Evolutionary conservation across 2,797 vertebrate species (phyloP).

Genomic region (Macropodus opercularis): DNA sequence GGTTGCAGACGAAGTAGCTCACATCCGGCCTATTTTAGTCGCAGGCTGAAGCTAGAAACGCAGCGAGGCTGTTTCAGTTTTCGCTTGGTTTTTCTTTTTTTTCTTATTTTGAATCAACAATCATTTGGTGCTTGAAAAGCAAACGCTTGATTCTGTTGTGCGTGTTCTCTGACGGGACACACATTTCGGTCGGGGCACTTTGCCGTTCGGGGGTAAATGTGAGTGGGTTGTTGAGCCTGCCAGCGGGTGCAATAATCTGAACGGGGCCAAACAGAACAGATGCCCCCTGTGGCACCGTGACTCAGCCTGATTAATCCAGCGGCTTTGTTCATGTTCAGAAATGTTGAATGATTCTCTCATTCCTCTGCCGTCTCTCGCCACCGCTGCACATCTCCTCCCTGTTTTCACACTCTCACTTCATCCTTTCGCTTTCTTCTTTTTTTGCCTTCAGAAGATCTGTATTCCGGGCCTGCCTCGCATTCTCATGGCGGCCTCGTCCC

Average conservation of each 20-base stretch:
- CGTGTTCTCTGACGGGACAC: slow-evolving; percentile 6
- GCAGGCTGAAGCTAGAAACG: not conserved
- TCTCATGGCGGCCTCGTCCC: slow-evolving; percentile 24
- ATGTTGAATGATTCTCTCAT: slow-evolving; percentile 14
- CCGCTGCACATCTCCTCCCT: slow-evolving; percentile 5
- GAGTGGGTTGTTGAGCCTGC: slow-evolving; percentile 38
- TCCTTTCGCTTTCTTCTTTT: slow-evolving; percentile 8
- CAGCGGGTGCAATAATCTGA: slow-evolving; percentile 39
- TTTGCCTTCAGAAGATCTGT: slow-evolving; percentile 22
- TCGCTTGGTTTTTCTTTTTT: not conserved
- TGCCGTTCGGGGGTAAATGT: slow-evolving; percentile 33
- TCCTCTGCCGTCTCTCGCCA: slow-evolving; percentile 13
- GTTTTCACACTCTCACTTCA: slow-evolving; percentile 14
- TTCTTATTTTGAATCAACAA: not conserved
- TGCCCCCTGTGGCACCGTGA: slow-evolving; percentile 46
- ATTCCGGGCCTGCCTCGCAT: slow-evolving; percentile 3
- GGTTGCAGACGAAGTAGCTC: not conserved
- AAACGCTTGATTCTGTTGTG: not conserved
- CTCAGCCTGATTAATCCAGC: slow-evolving; percentile 58
- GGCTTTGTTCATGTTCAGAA: slow-evolving; percentile 52
- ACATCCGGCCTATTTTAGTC: not conserved
- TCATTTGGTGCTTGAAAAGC: not conserved
- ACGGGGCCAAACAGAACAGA: slow-evolving; percentile 51
- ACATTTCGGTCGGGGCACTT: slow-evolving; percentile 33
- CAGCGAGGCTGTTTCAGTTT: not conserved